Evolutionary conservation across 2,113 vertebrate species (phyloP), one percentile per base, ranked within the genome.

Genomic region (Sarotherodon lohbergeri): DNA sequence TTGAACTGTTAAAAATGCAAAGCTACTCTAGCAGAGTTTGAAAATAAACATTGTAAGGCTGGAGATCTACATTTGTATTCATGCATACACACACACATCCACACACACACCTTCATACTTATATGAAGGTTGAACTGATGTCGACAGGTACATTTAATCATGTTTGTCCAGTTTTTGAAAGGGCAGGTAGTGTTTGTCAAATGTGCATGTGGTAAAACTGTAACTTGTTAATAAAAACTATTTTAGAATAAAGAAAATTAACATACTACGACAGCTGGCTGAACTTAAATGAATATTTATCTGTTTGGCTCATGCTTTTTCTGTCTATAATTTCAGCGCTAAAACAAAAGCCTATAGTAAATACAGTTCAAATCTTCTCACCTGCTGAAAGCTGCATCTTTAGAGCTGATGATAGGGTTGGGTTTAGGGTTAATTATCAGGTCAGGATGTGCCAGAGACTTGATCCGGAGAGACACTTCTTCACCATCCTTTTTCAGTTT

Each of bases 371-470:
- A 32, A 13, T 46, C 16, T 27, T 73, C 87, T 79, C 84, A 99
- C 99, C 99, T 97, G 88, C 94, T 97, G 92, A 97, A 88, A 17
- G 97, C 94, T 54, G 81, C 79, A 87, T 99, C 98, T 79, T 94
- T 97, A 63, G 96, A 93, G 92, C 95, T 95, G 61, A 99, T 96
- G 22, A 94, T 93, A 5, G 54, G 96, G 61, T 95, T 97, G 9
- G 94, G 93, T 63, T 93, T 96, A 46, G 86, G 89, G n/a, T 68
- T 91, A 5, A 95, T 80, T n/a, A 92, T 83, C 79, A 93, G 83
- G 34, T 97, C 94, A 4, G 95, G 94, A 29, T 97, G 96, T 34
- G 93, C 90, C 55, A 98, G 90, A 39, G 92, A 89, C 82, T 97
- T 95, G 0, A 97, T 92, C 39, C 95, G 96, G 59, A 93, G 93